A percentile compares a stretch with the other conserved stretches of the same genome.
Conservation (phyloP, 2,113 vertebrate genomes). For the Lonchura striata region DNA sequence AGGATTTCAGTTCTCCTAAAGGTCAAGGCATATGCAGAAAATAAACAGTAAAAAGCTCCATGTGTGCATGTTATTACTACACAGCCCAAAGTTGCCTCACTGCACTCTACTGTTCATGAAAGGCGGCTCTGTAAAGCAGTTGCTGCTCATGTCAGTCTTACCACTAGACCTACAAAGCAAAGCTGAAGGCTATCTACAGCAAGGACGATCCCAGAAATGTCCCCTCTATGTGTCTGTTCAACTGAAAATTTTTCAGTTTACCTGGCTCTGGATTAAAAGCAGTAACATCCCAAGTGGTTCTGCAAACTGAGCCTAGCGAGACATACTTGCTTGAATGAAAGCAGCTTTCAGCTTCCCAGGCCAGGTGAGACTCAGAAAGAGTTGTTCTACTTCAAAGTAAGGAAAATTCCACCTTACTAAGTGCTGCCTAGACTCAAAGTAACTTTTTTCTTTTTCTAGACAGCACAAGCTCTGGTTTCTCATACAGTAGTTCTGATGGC, state of each 20-base stretch:
- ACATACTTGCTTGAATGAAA: background rate
- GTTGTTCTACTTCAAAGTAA: background rate
- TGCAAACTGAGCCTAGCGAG: background rate
- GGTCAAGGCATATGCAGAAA: background rate
- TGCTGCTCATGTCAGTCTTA: background rate
- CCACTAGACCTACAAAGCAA: background rate
- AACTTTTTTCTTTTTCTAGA: background rate
- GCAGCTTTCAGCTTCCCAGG: background rate
- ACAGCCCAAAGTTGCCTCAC: background rate
- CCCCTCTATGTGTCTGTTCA: background rate
- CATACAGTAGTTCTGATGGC: background rate
- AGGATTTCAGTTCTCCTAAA: slow-evolving; percentile 6
- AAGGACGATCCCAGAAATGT: background rate
- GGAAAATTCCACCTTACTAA: background rate
- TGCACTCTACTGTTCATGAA: background rate
- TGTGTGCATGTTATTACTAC: background rate
- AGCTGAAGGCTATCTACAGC: background rate
- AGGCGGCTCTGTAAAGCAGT: background rate
- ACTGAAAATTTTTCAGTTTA: background rate
- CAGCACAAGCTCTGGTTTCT: background rate
- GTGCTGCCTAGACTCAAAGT: background rate
- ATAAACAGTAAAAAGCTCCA: background rate
- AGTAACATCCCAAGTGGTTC: background rate
- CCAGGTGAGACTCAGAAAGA: background rate
- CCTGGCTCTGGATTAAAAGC: background rate